Base-by-base conservation (phyloP, 1,140 invertebrate species). In the Heterodera schachtii region DNA sequence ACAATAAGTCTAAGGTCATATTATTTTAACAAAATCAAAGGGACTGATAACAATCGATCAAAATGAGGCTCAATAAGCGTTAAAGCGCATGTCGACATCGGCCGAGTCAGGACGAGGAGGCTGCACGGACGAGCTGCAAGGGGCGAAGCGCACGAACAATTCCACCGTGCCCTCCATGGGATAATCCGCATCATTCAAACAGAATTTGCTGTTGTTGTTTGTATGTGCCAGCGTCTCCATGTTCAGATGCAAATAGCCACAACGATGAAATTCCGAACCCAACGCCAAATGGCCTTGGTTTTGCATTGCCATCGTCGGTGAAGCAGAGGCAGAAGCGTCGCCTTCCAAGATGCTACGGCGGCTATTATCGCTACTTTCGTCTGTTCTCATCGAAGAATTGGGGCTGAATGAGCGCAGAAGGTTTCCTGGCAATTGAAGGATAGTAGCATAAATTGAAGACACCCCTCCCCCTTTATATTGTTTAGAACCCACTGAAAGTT, bases 141-240 rank as follows among this genome's bases (percentile, higher is more conserved):
- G 19, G 31, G 41, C 69, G 19, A 71, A 71, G 2, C 69, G 69
- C 9, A 71, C 69, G 7, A 13, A 70, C 52, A 78, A 44, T n/a
- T 78, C 77, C 70, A 78, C 70, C 11, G 64, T 47, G 16, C 77
- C 77, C 44, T 78, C 77, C 66, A 78, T 60, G 47, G 77, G 77
- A 47, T 78, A 78, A 49, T 78, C 77, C 31, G 77, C 77, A 70
- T 78, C 77, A 46, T 13, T 47, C 64, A 78, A 69, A 69, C 41
- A 69, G 31, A 78, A 64, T 70, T 78, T 78, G 47, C 60, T 43
- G 31, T 69, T 43, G 43, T 70, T 49, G 47, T 66, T 78, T 60
- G 47, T 13, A n/a, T 71, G 69, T 41, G 60, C 47, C 49, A 78
- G 16, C 70, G 49, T 13, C 77, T 64, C 57, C 57, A 64, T 52